Evolutionary conservation across 2,888 invertebrate species (phyloP), one percentile per base, ranked within the genome.

Genomic region (Microplitis manilae): DNA sequence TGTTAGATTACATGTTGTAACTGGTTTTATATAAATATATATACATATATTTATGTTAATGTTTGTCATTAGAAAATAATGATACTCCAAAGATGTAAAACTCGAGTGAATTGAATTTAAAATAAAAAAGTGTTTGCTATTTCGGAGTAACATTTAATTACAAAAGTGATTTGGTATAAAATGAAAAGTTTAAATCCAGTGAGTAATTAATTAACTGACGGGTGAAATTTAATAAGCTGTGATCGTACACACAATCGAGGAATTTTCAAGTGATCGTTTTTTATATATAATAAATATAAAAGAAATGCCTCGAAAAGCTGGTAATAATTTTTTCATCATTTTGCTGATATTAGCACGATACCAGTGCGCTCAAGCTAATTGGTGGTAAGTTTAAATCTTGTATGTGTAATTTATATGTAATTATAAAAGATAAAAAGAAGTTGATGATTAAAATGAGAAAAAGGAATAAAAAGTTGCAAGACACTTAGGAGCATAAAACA

Each of bases 281-380:
- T 30, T 30, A 71, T 20, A 30, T 38, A 61, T 6, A 38, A 67
- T 6, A 50, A 50, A 50, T 13, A 50, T 13, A 50, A 38, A 65
- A 65, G 65, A 76, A 59, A 73, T 62, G 73, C 30, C 38, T 68
- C 15, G 9, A 61, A 68, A 77, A 62, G 62, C 62, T 61, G 62
- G 39, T 61, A 60, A 20, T 30, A 73, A 73, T 40, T 76, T 85
- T 72, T 69, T 83, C 72, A 76, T 84, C 76, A 80, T 85, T 80
- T 79, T 85, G 79, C 81, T 84, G 79, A 77, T 84, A 68, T 74
- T 87, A 83, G 86, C 85, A 79, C 84, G 85, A 81, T 85, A 85
- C 79, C 86, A 86, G 81, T 86, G 87, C 78, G 88, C 83, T 72
- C 84, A 85, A 75, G 90, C 90, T 67, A 90, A 90, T 84, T 90